Base-by-base conservation (phyloP, 2,888 invertebrate species). In the Hesperia comma region DNA sequence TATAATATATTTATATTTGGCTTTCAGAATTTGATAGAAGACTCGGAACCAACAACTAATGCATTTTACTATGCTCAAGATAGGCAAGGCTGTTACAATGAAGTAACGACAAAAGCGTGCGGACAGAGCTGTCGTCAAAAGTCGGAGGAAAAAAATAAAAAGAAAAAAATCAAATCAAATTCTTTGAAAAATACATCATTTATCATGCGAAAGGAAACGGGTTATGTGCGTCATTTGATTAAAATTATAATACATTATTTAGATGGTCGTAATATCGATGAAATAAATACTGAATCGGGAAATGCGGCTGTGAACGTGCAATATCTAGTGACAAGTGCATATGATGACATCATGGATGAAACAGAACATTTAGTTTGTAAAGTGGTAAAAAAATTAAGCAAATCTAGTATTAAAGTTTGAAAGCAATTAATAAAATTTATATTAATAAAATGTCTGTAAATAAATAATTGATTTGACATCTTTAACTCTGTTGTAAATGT, bases 241-340 rank as follows among this genome's bases (percentile, higher is more conserved):
- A 54, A 54, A 54, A 54, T n/a, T 54, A 54, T 54, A 54, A 54
- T 54, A 54, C 54, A 54, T 54, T 26, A 54, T 54, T 54, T 54
- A 54, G 54, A 54, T 54, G 54, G 54, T 32, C n/a, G 54, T 54
- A 54, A 54, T 54, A 54, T 54, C 5, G 54, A 54, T 54, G 54
- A 54, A 54, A 54, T 54, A 54, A 54, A 54, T 21, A 14, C 41
- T 41, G 53, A 53, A 54, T 32, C 54, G 26, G 54, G 14, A 14
- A 54, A 54, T 54, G 54, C 54, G n/a, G n/a, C 54, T 54, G 54
- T 54, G 54, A 54, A 54, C 14, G 54, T 54, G 32, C 54, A 54
- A 54, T 54, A 54, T 54, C 54, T 54, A 54, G 54, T 54, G 32
- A 54, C 54, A 54, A 55, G 55, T 55, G 55, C n/a, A 55, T 55